Evolutionary conservation across 1,140 invertebrate species (phyloP).

Genomic region (Pristionchus pacificus): DNA sequence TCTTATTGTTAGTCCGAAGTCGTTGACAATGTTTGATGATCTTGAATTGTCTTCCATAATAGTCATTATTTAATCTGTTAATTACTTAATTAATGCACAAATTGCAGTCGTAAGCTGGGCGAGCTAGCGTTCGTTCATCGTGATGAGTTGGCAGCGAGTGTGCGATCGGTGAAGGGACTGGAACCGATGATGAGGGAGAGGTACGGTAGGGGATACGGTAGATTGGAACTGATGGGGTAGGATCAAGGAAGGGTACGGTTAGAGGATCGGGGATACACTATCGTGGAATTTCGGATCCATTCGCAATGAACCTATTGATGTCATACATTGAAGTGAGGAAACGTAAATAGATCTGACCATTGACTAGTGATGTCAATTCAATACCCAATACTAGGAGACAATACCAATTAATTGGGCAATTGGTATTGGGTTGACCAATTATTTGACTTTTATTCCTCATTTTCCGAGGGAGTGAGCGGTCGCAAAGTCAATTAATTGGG

Average conservation of each 20-base stretch:
- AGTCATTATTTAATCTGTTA: neutral
- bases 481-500: too few relatives aligned
- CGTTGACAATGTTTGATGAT: neutral
- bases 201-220: neutral
- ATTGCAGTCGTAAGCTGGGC: slow-evolving; percentile 43
- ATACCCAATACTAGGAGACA: too few relatives aligned
- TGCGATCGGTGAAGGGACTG: slow-evolving; percentile 28
- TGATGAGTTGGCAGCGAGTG: slow-evolving; percentile 44
- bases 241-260: neutral
- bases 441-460: too few relatives aligned
- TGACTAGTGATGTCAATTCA: too few relatives aligned
- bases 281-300: too few relatives aligned
- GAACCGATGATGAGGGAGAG: neutral
- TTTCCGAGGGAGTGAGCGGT: too few relatives aligned
- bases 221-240: neutral
- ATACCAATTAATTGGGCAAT: too few relatives aligned
- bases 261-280: neutral
- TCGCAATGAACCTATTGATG: too few relatives aligned
- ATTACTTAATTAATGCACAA: neutral
- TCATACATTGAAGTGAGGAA: too few relatives aligned
- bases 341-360: too few relatives aligned
- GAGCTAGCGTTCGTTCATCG: slow-evolving; percentile 50
- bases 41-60: neutral
- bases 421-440: too few relatives aligned
- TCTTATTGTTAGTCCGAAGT: too few relatives aligned